Conservation (phyloP, 2,113 vertebrate genomes). For the Platanista minor region DNA sequence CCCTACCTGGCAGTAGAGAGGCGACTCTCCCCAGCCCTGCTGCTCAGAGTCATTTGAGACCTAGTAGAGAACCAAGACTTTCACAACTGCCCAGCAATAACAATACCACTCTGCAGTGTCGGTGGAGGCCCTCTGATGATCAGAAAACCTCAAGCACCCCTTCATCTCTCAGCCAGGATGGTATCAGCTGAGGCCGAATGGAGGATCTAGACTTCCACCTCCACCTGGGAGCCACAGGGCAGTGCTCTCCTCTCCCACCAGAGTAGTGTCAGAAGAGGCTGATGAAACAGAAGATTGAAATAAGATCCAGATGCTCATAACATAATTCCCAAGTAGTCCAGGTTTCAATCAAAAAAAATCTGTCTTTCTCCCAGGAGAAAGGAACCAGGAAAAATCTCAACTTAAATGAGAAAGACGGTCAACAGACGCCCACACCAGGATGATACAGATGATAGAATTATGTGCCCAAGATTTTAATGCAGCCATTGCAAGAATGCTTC, state of each 20-base stretch:
- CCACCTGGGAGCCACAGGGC: not conserved
- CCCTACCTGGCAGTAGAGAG: not conserved
- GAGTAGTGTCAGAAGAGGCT: not conserved
- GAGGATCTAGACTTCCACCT: not conserved
- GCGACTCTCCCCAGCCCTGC: accelerated
- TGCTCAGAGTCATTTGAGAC: not conserved
- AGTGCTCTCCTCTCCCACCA: not conserved
- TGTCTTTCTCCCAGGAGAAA: not conserved
- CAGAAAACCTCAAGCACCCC: not conserved
- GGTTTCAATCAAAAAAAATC: not conserved
- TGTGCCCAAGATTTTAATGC: not conserved
- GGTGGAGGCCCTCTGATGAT: no score
- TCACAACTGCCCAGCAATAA: accelerated
- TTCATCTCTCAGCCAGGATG: not conserved
- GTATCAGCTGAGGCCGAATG: not conserved
- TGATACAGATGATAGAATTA: not conserved
- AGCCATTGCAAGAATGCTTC: not conserved
- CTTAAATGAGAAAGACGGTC: not conserved
- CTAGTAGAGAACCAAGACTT: not conserved
- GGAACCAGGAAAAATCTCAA: not conserved
- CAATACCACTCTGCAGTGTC: not conserved
- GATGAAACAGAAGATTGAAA: not conserved
- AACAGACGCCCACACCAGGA: not conserved
- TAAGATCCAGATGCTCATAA: not conserved
- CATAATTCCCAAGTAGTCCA: accelerated